Percentiles rank a stretch among this genome's conserved stretches.
phyloP scores from a whole-genome alignment of 2,888 invertebrate genomes.

The Synergus japonicus region DNA sequence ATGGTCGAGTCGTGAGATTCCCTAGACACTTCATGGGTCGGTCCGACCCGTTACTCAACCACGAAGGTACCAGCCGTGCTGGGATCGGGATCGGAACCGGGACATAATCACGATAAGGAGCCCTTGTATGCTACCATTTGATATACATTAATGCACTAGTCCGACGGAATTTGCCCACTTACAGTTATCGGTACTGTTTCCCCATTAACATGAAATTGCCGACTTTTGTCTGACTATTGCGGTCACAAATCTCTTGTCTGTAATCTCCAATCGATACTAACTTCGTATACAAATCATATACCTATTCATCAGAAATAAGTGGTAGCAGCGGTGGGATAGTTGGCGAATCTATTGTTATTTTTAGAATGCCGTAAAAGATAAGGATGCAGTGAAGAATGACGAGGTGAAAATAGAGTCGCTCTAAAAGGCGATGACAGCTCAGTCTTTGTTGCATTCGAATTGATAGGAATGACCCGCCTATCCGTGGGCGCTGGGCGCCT shows the following conservation, averaged over 20 bases:
- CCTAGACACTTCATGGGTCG: constrained; percentile 60
- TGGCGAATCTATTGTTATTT: neutral
- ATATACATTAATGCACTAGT: constrained; percentile 70
- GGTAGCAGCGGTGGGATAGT: constrained; percentile 5
- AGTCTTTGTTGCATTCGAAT: constrained; percentile 22
- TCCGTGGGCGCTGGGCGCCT: constrained; percentile 33
- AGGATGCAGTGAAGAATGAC: neutral
- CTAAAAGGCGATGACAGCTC: constrained; percentile 30
- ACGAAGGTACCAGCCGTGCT: constrained; percentile 53
- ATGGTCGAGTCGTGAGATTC: constrained; percentile 59
- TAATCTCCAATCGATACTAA: constrained; percentile 1
- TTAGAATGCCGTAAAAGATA: neutral
- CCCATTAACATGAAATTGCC: constrained; percentile 43
- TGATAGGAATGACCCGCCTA: constrained; percentile 40
- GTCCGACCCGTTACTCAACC: constrained; percentile 66
- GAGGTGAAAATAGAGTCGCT: neutral
- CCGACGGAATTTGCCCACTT: constrained; percentile 60
- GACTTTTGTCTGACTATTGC: neutral
- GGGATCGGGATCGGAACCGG: constrained; percentile 57
- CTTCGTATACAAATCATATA: constrained; percentile 1
- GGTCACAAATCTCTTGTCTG: neutral
- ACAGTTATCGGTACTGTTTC: constrained; percentile 64
- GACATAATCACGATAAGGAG: constrained; percentile 64
- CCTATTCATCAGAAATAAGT: neutral
- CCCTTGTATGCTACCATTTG: constrained; percentile 58